Evolutionary conservation across 2,113 vertebrate species (phyloP), one percentile per base, ranked within the genome.

Genomic region (Macaca mulatta): DNA sequence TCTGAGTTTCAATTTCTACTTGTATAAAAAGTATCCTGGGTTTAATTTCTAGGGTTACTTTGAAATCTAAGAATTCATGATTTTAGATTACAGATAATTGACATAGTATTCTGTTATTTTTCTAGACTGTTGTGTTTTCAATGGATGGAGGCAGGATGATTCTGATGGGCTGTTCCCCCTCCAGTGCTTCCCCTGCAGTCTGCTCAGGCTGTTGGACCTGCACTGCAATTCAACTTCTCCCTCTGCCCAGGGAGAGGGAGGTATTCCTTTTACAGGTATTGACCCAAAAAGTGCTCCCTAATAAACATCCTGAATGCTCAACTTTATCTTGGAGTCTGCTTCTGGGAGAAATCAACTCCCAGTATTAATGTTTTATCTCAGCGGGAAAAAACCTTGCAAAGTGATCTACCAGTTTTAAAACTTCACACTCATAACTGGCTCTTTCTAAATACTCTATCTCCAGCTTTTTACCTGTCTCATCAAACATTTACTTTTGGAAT

Each of bases 401-500:
- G 64, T 78, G 52, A 92, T 57, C 38, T 57, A 69, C 32, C 79
- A 64, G 12, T 90, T 97, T 87, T 96, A 92, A 94, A 70, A 89
- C 43, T 70, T 93, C 1, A 90, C 1, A 96, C 3, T 79, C 18
- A 6, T 30, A 81, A 86, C 12, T 57, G 25, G 13, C 50, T 77
- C 67, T 96, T 90, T 84, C 40, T 70, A 84, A 75, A 89, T 81
- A 85, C 1, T 38, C 1, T 30, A 80, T 14, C 40, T 97, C 59
- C 4, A 69, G 48, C 9, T 38, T 89, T 64, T 84, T 93, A 45
- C 43, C 78, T 18, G 87, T 88, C 52, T 84, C 75, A 80, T 59
- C 12, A 67, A 78, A 75, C 20, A 32, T 50, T 48, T 74, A 16
- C 57, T 93, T 97, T 67, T 67, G 4, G 52, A 87, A 77, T 32